Conservation (phyloP, 2,797 vertebrate species). For the Chloroceryle amazona region DNA sequence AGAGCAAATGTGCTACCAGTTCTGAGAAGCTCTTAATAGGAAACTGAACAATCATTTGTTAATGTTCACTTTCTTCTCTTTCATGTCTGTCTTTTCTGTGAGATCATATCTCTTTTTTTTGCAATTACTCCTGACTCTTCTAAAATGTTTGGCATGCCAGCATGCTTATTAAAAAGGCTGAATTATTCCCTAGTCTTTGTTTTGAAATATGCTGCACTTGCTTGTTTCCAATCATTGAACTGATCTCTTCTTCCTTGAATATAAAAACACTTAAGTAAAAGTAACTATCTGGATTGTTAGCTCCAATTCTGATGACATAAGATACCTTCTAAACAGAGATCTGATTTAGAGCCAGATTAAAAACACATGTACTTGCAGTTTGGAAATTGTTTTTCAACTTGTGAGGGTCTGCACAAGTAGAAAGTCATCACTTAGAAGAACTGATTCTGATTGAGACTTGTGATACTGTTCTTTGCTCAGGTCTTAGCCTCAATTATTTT, state of each 20-base stretch:
- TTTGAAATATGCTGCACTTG: conserved; percentile 14
- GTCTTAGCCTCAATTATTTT: conserved; percentile 35
- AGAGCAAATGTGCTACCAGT: not conserved
- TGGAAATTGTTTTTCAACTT: not conserved
- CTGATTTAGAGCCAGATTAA: conserved; percentile 45
- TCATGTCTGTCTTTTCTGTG: not conserved
- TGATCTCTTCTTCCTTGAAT: conserved; percentile 12
- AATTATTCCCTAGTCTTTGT: not conserved
- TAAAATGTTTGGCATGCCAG: not conserved
- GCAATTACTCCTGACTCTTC: not conserved
- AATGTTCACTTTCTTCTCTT: not conserved
- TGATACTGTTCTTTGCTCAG: not conserved
- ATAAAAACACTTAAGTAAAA: conserved; percentile 50
- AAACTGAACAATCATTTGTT: not conserved
- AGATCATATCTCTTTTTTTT: not conserved
- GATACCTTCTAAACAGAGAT: conserved; percentile 33
- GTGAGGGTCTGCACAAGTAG: not conserved
- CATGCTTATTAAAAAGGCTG: not conserved
- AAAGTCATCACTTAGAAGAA: not conserved
- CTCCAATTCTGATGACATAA: conserved; percentile 26
- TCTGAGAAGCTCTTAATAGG: not conserved
- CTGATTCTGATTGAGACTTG: not conserved
- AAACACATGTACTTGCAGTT: not conserved
- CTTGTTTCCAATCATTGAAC: conserved; percentile 30
- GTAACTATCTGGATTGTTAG: conserved; percentile 20